phyloP scores from a whole-genome alignment of 2,113 vertebrate species.

The Chaenocephalus aceratus region DNA sequence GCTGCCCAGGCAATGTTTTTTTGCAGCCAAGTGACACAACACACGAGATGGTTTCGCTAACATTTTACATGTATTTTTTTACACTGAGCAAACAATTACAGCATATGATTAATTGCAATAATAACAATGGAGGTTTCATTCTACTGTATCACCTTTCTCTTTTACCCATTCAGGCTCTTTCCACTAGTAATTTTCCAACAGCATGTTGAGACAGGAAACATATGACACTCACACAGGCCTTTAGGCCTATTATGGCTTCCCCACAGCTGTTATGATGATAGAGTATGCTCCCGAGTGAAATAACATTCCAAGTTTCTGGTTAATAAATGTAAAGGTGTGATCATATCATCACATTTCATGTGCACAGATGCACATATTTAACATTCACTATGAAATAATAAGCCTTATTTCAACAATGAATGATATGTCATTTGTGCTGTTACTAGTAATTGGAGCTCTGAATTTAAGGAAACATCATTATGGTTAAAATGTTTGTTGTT shows the following conservation, averaged over 20 bases:
- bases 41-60: constrained; percentile 28
- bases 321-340: constrained; percentile 51
- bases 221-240: constrained; percentile 65
- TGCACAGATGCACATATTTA: not conserved
- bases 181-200: constrained; percentile 47
- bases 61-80: constrained; percentile 31
- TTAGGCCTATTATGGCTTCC: constrained; percentile 72
- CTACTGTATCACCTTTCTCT: constrained; percentile 51
- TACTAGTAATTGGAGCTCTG: not conserved
- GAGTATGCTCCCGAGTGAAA: constrained; percentile 70
- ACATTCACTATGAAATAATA: not conserved
- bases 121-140: constrained; percentile 63
- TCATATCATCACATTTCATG: constrained; percentile 14
- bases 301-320: constrained; percentile 68
- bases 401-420: not conserved
- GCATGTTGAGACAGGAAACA: constrained; percentile 69
- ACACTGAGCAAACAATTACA: constrained; percentile 64
- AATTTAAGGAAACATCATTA: not conserved
- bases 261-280: constrained; percentile 72
- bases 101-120: constrained; percentile 69
- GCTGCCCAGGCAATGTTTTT: not conserved
- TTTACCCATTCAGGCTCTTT: constrained; percentile 24
- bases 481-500: not conserved
- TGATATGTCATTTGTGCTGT: not conserved
- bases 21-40: constrained; percentile 52